These are phyloP conservation scores for Tympanuchus pallidicinctus DNA, from an alignment of 2,113 vertebrate genomes.

Conservation along the genomic window DNA sequence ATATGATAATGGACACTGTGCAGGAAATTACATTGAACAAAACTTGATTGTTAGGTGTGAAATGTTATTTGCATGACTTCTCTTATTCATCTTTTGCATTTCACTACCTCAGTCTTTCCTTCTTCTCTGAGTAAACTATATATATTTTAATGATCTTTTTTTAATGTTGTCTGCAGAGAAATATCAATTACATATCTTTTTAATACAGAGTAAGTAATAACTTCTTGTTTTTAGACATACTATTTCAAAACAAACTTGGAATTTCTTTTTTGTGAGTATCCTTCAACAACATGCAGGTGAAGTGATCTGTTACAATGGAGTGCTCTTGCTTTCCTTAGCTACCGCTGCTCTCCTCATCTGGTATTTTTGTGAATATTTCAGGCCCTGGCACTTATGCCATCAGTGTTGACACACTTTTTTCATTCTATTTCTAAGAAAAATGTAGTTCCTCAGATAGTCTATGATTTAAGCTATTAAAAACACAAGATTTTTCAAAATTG, in stretches of 20 bases:
- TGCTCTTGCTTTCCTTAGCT: neutral
- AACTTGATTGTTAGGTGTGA: neutral
- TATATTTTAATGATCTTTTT: neutral
- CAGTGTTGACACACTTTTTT: neutral
- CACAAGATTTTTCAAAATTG: neutral
- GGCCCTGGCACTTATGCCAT: neutral
- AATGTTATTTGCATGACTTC: neutral
- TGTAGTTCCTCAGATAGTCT: neutral
- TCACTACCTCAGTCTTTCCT: neutral
- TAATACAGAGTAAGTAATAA: neutral
- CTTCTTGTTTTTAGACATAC: neutral
- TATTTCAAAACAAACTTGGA: neutral
- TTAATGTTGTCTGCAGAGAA: neutral
- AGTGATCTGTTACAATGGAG: neutral
- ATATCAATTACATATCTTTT: neutral
- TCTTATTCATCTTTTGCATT: neutral
- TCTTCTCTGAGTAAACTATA: neutral
- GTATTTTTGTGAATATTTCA: neutral
- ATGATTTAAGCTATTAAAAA: neutral
- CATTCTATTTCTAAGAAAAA: neutral
- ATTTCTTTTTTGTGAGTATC: neutral
- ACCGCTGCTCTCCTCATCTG: neutral
- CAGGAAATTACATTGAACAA: neutral
- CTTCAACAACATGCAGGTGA: neutral
- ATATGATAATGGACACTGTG: rapidly evolving